Conservation (phyloP, 2,888 invertebrate species). For the Campoplex nolae region DNA sequence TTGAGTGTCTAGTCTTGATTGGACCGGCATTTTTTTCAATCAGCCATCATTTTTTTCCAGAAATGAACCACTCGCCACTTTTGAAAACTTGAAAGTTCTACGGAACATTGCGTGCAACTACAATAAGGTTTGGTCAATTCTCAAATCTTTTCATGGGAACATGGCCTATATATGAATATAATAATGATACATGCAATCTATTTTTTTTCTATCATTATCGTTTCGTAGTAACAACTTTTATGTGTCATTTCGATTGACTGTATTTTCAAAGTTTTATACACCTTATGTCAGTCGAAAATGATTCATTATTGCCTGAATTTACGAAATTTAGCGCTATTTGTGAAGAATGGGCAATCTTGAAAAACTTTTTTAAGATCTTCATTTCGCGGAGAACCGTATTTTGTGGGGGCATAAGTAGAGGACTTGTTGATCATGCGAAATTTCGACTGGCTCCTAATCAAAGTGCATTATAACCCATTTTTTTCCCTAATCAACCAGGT, state of each 20-base stretch:
- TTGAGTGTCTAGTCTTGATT: conserved; percentile 50
- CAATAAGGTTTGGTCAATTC: neutral
- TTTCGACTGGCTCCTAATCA: no score
- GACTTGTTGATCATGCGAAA: no score
- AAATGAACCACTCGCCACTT: neutral
- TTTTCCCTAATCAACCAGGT: no score
- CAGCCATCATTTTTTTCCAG: neutral
- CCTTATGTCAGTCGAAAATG: neutral
- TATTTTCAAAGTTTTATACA: neutral
- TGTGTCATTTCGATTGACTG: neutral
- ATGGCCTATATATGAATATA: neutral
- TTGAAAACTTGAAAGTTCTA: neutral
- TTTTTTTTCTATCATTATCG: neutral
- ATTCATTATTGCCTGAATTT: neutral
- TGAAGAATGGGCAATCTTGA: neutral
- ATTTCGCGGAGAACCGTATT: no score
- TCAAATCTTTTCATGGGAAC: neutral
- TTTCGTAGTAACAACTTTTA: neutral
- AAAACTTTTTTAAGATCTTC: no score
- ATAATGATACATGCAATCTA: neutral
- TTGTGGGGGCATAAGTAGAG: no score
- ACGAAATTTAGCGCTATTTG: neutral
- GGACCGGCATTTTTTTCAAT: conserved; percentile 22
- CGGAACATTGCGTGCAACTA: conserved; percentile 14
- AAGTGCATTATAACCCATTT: no score